These are phyloP conservation scores for Ephestia elutella DNA, from an alignment of 1,140 invertebrate genomes.

Conservation along the genomic window DNA sequence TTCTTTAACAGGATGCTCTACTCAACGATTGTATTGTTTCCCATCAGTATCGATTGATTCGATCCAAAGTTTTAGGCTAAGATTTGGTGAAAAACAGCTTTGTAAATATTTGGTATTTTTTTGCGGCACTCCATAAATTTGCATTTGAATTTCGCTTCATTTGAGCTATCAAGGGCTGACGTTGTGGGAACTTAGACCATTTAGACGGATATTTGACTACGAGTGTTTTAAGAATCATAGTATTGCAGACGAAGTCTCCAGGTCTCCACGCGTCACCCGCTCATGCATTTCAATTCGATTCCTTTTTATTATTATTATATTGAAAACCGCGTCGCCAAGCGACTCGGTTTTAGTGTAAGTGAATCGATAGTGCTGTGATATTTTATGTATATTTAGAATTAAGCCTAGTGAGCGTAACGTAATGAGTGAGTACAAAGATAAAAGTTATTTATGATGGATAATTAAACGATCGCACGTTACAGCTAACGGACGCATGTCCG, in stretches of 20 bases:
- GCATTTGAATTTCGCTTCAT: slow-evolving; percentile 24
- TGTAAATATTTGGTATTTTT: slow-evolving; percentile 29
- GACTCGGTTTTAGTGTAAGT: slow-evolving; percentile 62
- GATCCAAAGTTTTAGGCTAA: slow-evolving; percentile 30
- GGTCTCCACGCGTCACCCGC: slow-evolving; percentile 23
- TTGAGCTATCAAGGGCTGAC: background rate
- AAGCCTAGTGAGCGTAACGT: slow-evolving; percentile 59
- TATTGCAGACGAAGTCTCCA: too few species aligned
- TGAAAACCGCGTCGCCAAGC: slow-evolving; percentile 55
- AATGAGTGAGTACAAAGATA: slow-evolving; percentile 61
- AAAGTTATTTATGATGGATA: slow-evolving; percentile 41
- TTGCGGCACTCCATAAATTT: slow-evolving; percentile 28
- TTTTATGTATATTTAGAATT: slow-evolving; percentile 71
- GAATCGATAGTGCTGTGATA: slow-evolving; percentile 74
- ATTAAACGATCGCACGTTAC: slow-evolving; percentile 6
- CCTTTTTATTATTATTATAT: slow-evolving; percentile 55
- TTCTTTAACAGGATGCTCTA: background rate
- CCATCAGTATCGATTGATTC: slow-evolving; percentile 11
- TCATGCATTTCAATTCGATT: slow-evolving; percentile 64
- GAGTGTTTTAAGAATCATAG: too few species aligned
- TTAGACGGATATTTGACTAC: too few species aligned
- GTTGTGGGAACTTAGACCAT: background rate
- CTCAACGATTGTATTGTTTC: background rate
- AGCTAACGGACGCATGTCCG: background rate
- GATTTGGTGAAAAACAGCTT: slow-evolving; percentile 28